Conservation (phyloP, 2,888 invertebrate species). For the Spodoptera littoralis region DNA sequence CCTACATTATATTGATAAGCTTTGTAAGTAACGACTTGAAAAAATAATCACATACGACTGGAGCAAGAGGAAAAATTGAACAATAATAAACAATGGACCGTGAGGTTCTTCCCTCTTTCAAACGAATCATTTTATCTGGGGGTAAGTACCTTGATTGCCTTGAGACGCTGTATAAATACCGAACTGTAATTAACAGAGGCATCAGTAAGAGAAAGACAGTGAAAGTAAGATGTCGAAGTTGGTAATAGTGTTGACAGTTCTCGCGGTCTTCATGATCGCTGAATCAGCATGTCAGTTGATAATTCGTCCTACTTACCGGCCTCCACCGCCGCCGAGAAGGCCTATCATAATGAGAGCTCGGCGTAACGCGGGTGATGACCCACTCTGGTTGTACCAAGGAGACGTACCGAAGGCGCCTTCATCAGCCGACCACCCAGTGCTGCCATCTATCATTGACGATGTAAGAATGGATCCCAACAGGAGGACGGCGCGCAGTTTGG, state of each 20-base stretch:
- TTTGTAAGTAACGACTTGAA: too few relatives aligned
- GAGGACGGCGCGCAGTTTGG: constrained; percentile 30
- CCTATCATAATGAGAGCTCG: constrained; percentile 11
- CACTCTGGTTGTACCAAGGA: constrained; percentile 19
- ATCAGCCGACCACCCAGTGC: constrained; percentile 30
- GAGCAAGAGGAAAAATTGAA: constrained; percentile 6
- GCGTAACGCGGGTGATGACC: constrained; percentile 26
- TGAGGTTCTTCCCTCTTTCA: constrained; percentile 41
- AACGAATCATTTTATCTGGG: constrained; percentile 1
- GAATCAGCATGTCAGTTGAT: constrained; percentile 34
- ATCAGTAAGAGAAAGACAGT: constrained; percentile 24
- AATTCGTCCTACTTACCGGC: constrained; percentile 30
- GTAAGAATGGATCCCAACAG: constrained; percentile 31
- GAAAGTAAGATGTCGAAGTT: constrained; percentile 33
- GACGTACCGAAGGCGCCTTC: constrained; percentile 26
- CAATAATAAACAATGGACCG: constrained; percentile 19
- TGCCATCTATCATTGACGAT: constrained; percentile 39
- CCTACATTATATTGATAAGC: too few relatives aligned
- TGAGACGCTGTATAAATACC: constrained; percentile 35
- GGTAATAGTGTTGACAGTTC: constrained; percentile 28
- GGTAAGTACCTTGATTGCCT: constrained; percentile 45
- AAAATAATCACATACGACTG: too few relatives aligned
- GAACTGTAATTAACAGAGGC: not conserved
- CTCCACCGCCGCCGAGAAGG: constrained; percentile 11
- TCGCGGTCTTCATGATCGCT: constrained; percentile 35